Conservation (phyloP, 2,113 vertebrate species). For the Xiphorhynchus elegans region DNA sequence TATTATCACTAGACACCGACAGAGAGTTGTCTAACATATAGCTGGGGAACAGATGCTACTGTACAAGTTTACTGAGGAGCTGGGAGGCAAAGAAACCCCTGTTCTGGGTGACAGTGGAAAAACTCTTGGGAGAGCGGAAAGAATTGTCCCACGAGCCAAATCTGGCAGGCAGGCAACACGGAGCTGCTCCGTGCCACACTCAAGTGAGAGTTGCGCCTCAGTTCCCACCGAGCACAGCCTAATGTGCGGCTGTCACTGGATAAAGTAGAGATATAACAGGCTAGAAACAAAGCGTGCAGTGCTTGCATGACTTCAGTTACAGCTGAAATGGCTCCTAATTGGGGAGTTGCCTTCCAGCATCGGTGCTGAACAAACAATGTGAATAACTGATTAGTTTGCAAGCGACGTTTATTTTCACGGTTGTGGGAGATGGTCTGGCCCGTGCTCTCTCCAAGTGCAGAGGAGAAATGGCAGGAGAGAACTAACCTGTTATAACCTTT, state of each 20-base stretch:
- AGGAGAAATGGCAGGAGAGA: not conserved
- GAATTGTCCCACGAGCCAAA: constrained; percentile 7
- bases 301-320: constrained; percentile 44
- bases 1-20: not conserved
- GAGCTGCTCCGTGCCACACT: not conserved
- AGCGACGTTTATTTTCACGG: constrained; percentile 16
- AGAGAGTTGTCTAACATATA: not conserved
- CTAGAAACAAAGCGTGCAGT: constrained; percentile 61
- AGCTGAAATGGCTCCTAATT: constrained; percentile 63
- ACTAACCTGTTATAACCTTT: constrained; percentile 33
- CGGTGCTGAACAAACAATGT: constrained; percentile 20
- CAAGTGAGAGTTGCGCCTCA: not conserved
- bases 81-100: not conserved
- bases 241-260: constrained; percentile 41
- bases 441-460: not conserved
- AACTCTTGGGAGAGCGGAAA: constrained; percentile 7
- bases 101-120: not conserved
- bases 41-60: not conserved
- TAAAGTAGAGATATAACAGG: constrained; percentile 52
- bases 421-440: not conserved
- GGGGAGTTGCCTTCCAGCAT: constrained; percentile 53
- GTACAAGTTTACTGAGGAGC: not conserved
- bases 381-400: constrained; percentile 28
- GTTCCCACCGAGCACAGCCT: not conserved
- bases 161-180: not conserved